Conservation (phyloP, 2,888 invertebrate species). For the Sisyra terminalis region DNA sequence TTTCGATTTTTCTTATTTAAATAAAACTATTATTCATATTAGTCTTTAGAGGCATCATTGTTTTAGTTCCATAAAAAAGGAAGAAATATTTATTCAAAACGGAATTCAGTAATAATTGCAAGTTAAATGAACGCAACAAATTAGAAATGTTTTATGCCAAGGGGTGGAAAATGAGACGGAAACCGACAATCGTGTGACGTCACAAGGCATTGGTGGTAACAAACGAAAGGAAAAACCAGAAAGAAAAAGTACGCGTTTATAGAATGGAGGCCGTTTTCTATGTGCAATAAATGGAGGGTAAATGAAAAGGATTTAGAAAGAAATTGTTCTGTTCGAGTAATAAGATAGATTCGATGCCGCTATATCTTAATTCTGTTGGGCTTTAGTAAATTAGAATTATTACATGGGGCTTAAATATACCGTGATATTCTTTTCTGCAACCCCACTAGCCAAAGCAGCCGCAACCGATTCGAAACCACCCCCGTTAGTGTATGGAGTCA, state of each 20-base stretch:
- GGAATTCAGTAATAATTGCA: neutral
- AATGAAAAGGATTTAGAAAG: conserved; percentile 4
- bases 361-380: conserved; percentile 7
- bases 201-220: neutral
- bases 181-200: neutral
- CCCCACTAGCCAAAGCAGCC: too few species aligned
- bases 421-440: too few species aligned
- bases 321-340: neutral
- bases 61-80: too few species aligned
- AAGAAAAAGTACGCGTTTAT: too few species aligned
- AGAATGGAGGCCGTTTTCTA: neutral
- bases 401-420: neutral
- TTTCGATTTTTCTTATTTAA: too few species aligned
- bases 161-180: neutral
- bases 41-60: too few species aligned
- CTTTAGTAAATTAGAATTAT: conserved; percentile 7
- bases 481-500: neutral
- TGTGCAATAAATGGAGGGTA: neutral
- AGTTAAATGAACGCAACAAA: neutral
- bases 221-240: neutral
- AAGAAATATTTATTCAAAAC: too few species aligned
- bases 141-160: neutral
- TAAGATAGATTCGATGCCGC: neutral
- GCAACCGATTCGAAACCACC: neutral
- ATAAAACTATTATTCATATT: too few species aligned